Base-by-base conservation (phyloP, 1,140 invertebrate species). In the Chrysopa pallens region DNA sequence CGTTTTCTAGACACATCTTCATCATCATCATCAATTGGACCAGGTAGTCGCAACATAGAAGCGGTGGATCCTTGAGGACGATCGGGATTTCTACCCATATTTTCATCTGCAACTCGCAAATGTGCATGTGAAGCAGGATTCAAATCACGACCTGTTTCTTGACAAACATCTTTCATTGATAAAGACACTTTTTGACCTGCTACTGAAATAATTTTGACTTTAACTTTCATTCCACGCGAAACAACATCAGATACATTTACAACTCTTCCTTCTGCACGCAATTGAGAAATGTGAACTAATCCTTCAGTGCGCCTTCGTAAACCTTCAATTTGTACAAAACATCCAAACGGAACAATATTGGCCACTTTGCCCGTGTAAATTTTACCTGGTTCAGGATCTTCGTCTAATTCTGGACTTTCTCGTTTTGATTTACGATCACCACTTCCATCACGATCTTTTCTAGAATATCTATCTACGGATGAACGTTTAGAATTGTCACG, bases 81-180 rank as follows among this genome's bases (percentile, higher is more conserved):
- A 60, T 94, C 89, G 1, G 89, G 89, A 68, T 94, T 95, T 35
- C 89, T 64, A 44, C 80, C 71, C 44, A 72, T 68, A 38, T 78
- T 68, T 46, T 84, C 78, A 36, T 80, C 74, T 57, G 84, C 68
- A 8, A 45, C 43, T 6, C 29, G 31, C 38, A 55, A 62, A 53
- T 59, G 67, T 29, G 69, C 66, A 57, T 76, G 74, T 8, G 73
- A 79, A 12, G 73, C 58, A 42, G 92, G 92, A 67, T 98, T 97
- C 4, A 98, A 65, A 70, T 99, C 95, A 58, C 81, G 78, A 1
- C 95, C 96, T 3, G 80, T 85, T 23, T 83, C 76, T 64, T 98
- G 95, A 59, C 96, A 88, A 0, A 98, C 94, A 66, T 98, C 95
- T 67, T 96, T 98, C 82, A 99, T 95, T 13, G 90, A 94, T 6